These are phyloP conservation scores for Procambarus clarkii DNA, from an alignment of 1,140 invertebrate genomes.

Conservation along the genomic window DNA sequence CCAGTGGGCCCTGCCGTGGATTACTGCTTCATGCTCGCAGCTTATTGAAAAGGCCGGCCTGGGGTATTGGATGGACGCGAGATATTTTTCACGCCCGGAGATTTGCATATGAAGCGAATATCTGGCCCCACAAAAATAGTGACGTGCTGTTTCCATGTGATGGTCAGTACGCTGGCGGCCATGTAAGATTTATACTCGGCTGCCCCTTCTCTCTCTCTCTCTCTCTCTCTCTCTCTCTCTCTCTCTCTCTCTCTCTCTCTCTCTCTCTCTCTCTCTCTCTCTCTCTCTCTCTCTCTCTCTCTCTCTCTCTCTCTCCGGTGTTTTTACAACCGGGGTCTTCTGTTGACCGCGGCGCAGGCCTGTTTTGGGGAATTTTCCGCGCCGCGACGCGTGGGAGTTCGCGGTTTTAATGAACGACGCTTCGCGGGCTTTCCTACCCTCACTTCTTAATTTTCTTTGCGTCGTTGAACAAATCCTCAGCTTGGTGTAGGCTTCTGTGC, in stretches of 20 bases:
- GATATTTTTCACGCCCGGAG: slow-evolving; percentile 68
- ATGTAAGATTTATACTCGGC: slow-evolving; percentile 55
- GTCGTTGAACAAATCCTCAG: background rate
- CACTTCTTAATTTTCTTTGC: background rate
- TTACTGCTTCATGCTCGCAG: slow-evolving; percentile 65
- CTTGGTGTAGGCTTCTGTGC: background rate
- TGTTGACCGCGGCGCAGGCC: too few species aligned
- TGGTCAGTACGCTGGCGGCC: slow-evolving; percentile 52
- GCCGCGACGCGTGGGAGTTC: too few species aligned
- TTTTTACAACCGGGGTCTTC: too few species aligned
- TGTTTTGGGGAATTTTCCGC: too few species aligned
- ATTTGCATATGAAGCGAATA: slow-evolving; percentile 70
- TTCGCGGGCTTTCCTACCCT: too few species aligned
- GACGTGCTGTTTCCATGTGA: slow-evolving; percentile 67
- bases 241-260: too few species aligned
- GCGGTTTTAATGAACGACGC: too few species aligned
- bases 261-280: too few species aligned
- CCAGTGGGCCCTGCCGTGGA: slow-evolving; percentile 32
- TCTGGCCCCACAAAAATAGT: slow-evolving; percentile 68
- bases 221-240: too few species aligned
- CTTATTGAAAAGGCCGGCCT: slow-evolving; percentile 69
- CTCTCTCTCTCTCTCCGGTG: too few species aligned
- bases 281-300: too few species aligned
- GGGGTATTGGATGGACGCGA: slow-evolving; percentile 68
- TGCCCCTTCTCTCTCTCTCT: background rate